A percentile compares a stretch with the other conserved stretches of the same genome.
phyloP scores from a whole-genome alignment of 2,797 vertebrate genomes.

The Arrhamphus sclerolepis region DNA sequence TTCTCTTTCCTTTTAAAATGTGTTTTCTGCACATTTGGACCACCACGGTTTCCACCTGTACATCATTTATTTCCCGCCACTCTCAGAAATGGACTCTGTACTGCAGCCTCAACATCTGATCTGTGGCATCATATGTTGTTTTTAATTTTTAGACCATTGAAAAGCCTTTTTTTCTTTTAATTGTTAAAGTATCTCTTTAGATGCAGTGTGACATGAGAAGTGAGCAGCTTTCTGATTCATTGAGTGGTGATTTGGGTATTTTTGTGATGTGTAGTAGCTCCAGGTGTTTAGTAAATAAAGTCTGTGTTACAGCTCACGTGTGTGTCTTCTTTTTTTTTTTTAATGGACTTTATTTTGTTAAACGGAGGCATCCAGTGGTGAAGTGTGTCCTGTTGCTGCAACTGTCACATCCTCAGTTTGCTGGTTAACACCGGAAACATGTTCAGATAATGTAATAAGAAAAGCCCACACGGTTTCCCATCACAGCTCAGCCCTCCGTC shows the following conservation, averaged over 20 bases:
- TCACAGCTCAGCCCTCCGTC: slow-evolving; percentile 72
- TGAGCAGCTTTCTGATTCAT: slow-evolving; percentile 43
- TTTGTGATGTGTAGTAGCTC: slow-evolving; percentile 64
- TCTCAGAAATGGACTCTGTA: slow-evolving; percentile 47
- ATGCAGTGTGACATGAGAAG: slow-evolving; percentile 34
- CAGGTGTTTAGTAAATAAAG: slow-evolving; percentile 79
- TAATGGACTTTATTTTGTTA: not conserved
- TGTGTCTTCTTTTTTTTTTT: not conserved
- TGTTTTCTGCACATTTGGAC: not conserved
- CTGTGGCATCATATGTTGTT: slow-evolving; percentile 38
- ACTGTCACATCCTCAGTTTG: slow-evolving; percentile 39
- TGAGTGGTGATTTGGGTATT: slow-evolving; percentile 49
- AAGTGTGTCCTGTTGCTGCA: slow-evolving; percentile 26
- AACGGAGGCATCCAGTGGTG: slow-evolving; percentile 3
- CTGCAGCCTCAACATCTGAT: slow-evolving; percentile 41
- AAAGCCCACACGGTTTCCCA: slow-evolving; percentile 67
- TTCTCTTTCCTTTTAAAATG: not conserved
- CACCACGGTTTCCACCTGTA: not conserved
- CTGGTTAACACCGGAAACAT: slow-evolving; percentile 67
- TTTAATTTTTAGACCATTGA: slow-evolving; percentile 4
- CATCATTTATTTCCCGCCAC: slow-evolving; percentile 35
- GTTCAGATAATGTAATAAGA: slow-evolving; percentile 67
- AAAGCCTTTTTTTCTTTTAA: slow-evolving; percentile 49
- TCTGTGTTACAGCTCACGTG: slow-evolving; percentile 64
- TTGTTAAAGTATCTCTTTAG: slow-evolving; percentile 43